Base-by-base conservation (phyloP, 2,113 vertebrate genomes). In the Cisticola juncidis region DNA sequence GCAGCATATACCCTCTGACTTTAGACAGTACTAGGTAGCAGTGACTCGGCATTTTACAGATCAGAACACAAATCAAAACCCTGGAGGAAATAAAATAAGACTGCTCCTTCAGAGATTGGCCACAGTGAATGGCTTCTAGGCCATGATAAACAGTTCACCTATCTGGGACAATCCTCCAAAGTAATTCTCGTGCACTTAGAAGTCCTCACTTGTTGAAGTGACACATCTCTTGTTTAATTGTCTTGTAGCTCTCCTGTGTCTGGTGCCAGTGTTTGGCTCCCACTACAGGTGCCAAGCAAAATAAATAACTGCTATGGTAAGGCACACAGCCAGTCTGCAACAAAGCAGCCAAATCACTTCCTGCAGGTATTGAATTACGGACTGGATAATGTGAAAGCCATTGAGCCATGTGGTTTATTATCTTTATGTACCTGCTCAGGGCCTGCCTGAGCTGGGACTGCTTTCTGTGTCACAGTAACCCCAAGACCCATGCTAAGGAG, bases 401-500 rank as follows among this genome's bases (percentile, higher is more conserved):
- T 12, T n/a, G 33, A 89, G 29, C 51, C 45, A 4, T 5, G 38
- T 33, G 36, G 45, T 33, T 69, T 53, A 45, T 28, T 45, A 16
- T 65, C 42, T 51, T 31, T 5, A 14, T 12, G 65, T 5, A 5
- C 20, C 28, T 74, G 47, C 48, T 58, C 8, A 51, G 42, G 61
- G 25, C 33, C 53, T 61, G 56, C 60, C 54, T 53, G 40, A 57
- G 7, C 17, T 15, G 24, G 45, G 40, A 60, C 31, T 57, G 47
- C 42, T 21, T 83, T 29, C 42, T 19, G 4, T 23, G 45, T n/a
- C 57, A 50, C 0, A 0, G 36, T 33, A 48, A 21, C 25, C 40
- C 29, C 0, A 0, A 60, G 29, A 50, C 5, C 7, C 54, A 61
- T 0, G 0, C 26, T 65, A 28, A 47, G n/a, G 61, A 70, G n/a